Conservation (phyloP, 1,140 invertebrate genomes). For the Nebria ingens region DNA sequence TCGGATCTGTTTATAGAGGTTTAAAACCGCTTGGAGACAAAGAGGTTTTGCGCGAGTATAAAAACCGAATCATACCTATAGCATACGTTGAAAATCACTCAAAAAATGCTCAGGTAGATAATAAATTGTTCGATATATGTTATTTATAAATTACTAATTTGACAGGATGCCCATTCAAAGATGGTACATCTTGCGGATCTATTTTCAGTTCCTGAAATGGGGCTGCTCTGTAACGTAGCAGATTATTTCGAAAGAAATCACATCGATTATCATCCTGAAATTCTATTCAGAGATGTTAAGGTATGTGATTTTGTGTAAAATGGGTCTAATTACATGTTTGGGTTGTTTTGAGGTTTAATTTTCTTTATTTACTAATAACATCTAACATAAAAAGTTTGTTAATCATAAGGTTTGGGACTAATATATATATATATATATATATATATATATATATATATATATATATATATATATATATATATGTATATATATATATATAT, state of each 20-base stretch:
- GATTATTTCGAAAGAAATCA: constrained; percentile 85
- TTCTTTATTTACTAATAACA: not conserved
- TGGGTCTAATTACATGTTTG: too few relatives aligned
- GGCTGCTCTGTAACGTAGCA: constrained; percentile 82
- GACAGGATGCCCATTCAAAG: constrained; percentile 59
- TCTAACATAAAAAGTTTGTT: too few relatives aligned
- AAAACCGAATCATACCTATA: constrained; percentile 73
- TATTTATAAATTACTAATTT: constrained; percentile 21
- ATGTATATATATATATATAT: too few relatives aligned
- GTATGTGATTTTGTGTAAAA: constrained; percentile 43
- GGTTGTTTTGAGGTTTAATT: not conserved
- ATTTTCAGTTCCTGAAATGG: constrained; percentile 96
- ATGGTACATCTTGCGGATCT: constrained; percentile 94
- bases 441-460: too few relatives aligned
- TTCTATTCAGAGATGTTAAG: constrained; percentile 90
- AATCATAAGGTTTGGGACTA: too few relatives aligned
- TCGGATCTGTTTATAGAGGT: constrained; percentile 88
- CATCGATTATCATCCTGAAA: constrained; percentile 91
- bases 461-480: too few relatives aligned
- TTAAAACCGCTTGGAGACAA: constrained; percentile 68
- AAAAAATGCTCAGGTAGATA: constrained; percentile 25
- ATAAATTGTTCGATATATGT: constrained; percentile 4
- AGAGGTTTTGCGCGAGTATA: constrained; percentile 79
- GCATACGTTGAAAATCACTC: constrained; percentile 64
- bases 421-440: too few relatives aligned